A percentile compares a stretch with the other conserved stretches of the same genome.
These are phyloP conservation scores for Fissipunctia ypsillon DNA, from an alignment of 2,888 invertebrate species.

Conservation along the genomic window DNA sequence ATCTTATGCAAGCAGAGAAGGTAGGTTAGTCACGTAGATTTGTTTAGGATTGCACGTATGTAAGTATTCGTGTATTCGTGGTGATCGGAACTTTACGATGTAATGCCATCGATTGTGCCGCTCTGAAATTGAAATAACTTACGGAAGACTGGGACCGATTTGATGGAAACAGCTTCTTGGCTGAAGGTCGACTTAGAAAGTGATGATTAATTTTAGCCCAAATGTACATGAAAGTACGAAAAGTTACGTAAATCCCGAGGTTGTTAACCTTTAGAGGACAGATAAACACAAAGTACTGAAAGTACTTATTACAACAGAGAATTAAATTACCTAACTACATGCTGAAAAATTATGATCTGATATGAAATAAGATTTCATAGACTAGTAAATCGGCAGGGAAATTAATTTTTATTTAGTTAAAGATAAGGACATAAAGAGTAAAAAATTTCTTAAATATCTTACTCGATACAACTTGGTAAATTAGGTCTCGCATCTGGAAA, in stretches of 20 bases:
- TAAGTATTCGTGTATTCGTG: conserved; percentile 18
- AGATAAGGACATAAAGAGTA: too few species aligned
- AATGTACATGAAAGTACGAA: conserved; percentile 20
- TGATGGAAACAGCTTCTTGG: background rate
- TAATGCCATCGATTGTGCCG: conserved; percentile 13
- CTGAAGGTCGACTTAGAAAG: conserved; percentile 16
- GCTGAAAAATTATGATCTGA: too few species aligned
- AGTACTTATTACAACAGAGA: too few species aligned
- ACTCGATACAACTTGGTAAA: background rate
- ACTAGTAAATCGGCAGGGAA: background rate
- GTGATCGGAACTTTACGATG: background rate
- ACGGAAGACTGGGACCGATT: conserved; percentile 19
- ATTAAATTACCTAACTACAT: too few species aligned
- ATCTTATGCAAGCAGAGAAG: conserved; percentile 28
- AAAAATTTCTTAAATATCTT: background rate
- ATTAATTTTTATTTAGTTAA: background rate
- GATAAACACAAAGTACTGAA: background rate
- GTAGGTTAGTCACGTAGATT: conserved; percentile 9
- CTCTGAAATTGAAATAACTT: conserved; percentile 33
- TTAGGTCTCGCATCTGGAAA: background rate
- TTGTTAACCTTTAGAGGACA: conserved; percentile 16
- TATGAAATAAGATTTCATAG: too few species aligned
- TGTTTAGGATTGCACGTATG: background rate
- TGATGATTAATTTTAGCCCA: conserved; percentile 30
- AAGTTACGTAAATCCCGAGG: conserved; percentile 13